These are phyloP conservation scores for Brachyistius frenatus DNA, from an alignment of 2,113 vertebrate species.

Conservation along the genomic window DNA sequence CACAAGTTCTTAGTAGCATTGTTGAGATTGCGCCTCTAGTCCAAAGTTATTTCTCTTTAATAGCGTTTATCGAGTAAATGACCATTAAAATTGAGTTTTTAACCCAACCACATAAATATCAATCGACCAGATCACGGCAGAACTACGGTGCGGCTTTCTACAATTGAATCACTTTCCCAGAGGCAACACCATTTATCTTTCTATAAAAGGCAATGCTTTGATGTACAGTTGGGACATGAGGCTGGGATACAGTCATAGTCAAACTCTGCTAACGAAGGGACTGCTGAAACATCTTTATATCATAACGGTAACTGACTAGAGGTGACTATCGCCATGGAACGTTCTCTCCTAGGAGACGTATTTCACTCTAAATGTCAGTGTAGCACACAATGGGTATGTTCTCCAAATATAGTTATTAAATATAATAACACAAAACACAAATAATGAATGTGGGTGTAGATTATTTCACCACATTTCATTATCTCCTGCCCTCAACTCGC, in stretches of 20 bases:
- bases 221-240: constrained; percentile 61
- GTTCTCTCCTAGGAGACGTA: constrained; percentile 5
- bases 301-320: constrained; percentile 27
- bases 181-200: constrained; percentile 83
- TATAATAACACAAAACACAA: background rate
- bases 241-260: constrained; percentile 52
- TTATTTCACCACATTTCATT: constrained; percentile 42
- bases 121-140: constrained; percentile 73
- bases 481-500: constrained; percentile 44
- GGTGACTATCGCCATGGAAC: background rate
- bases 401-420: constrained; percentile 31
- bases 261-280: constrained; percentile 24
- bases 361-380: constrained; percentile 35
- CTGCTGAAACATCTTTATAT: constrained; percentile 25
- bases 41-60: constrained; percentile 78
- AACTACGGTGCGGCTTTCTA: constrained; percentile 63
- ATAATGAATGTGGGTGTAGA: no score
- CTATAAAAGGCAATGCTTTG: constrained; percentile 75
- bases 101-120: constrained; percentile 82
- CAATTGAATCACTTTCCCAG: constrained; percentile 77
- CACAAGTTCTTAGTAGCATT: constrained; percentile 47
- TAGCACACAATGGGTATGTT: constrained; percentile 11
- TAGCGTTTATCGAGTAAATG: constrained; percentile 82
- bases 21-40: constrained; percentile 56
- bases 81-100: constrained; percentile 82